Evolutionary conservation across 2,113 vertebrate genomes (phyloP).

Genomic region (Apteryx owenii): DNA sequence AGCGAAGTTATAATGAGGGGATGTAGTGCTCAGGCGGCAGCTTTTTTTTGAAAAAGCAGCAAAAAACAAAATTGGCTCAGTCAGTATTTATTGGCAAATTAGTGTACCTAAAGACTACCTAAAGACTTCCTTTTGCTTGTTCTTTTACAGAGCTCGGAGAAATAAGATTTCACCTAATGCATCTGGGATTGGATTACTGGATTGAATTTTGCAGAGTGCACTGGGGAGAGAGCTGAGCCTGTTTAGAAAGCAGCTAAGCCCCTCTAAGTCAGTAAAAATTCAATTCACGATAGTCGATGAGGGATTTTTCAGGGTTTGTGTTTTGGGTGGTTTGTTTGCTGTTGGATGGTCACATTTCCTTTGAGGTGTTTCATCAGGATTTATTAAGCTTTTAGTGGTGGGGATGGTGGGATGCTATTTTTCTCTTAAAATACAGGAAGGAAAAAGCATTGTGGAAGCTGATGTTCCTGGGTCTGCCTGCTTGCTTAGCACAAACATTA

Average conservation of each 20-base stretch:
- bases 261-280: constrained; percentile 51
- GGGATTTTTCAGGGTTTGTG: neutral
- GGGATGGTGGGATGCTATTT: neutral
- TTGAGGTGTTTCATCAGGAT: neutral
- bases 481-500: neutral
- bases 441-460: neutral
- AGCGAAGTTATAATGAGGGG: constrained; percentile 21
- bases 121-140: constrained; percentile 46
- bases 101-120: constrained; percentile 47
- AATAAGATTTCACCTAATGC: constrained; percentile 64
- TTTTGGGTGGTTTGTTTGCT: constrained; percentile 13
- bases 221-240: constrained; percentile 41
- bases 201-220: constrained; percentile 50
- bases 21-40: neutral
- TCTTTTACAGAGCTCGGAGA: constrained; percentile 54
- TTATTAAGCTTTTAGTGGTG: neutral
- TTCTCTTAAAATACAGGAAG: neutral
- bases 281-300: neutral
- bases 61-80: constrained; percentile 4
- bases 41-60: neutral
- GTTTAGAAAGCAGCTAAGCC: constrained; percentile 47
- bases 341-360: neutral
- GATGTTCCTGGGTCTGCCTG: neutral
- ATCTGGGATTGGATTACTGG: constrained; percentile 67
- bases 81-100: constrained; percentile 63